These are phyloP conservation scores for Carcharodon carcharias DNA, from an alignment of 2,797 vertebrate genomes.

Conservation along the genomic window DNA sequence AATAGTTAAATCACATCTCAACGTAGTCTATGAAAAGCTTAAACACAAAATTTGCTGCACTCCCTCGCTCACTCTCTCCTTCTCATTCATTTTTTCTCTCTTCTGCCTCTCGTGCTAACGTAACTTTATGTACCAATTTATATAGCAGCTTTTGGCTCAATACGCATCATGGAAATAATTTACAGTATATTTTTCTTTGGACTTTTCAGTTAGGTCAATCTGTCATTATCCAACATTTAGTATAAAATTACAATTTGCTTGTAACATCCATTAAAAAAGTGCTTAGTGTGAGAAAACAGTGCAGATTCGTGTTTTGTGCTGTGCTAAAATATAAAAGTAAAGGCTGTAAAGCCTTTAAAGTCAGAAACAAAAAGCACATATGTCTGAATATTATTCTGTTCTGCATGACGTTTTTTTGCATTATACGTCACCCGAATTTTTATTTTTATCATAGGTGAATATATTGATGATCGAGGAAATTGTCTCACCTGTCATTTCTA, in stretches of 20 bases:
- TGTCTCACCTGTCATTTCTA: conserved; percentile 69
- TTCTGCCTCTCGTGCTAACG: not conserved
- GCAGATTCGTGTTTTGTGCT: not conserved
- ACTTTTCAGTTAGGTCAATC: not conserved
- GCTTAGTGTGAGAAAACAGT: not conserved
- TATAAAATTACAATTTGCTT: not conserved
- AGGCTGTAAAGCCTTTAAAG: not conserved
- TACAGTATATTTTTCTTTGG: not conserved
- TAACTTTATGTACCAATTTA: not conserved
- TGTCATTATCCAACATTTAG: not conserved
- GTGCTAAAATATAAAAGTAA: not conserved
- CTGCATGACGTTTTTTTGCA: not conserved
- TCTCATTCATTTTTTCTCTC: not conserved
- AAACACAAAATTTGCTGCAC: not conserved
- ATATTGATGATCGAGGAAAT: conserved; percentile 51
- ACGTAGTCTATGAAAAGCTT: not conserved
- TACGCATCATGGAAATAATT: not conserved
- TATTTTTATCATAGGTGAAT: conserved; percentile 63
- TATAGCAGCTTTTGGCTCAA: not conserved
- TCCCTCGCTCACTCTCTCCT: not conserved
- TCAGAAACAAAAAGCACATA: not conserved
- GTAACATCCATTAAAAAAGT: not conserved
- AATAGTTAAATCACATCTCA: not conserved
- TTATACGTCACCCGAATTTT: conserved; percentile 2
- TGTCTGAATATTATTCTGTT: not conserved